Conservation (phyloP, 2,888 invertebrate species). For the Hirtodrosophila trivittata region DNA sequence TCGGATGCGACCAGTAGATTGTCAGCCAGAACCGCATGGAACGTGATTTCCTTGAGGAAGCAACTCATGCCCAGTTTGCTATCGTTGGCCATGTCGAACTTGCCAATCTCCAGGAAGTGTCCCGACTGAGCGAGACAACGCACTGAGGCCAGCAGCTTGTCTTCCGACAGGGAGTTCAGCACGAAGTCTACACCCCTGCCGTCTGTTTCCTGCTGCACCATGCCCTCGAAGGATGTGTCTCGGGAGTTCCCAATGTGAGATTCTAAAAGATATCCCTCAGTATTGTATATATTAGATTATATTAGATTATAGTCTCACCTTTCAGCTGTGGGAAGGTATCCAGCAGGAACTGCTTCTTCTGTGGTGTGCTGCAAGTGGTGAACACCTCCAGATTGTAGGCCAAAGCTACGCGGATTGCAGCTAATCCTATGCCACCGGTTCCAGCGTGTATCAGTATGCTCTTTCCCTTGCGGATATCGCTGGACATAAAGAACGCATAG, state of each 20-base stretch:
- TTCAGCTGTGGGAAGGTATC: conserved; percentile 85
- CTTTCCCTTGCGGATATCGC: conserved; percentile 81
- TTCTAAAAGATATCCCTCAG: conserved; percentile 50
- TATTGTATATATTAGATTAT: neutral
- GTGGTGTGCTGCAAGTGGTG: conserved; percentile 88
- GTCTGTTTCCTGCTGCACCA: conserved; percentile 91
- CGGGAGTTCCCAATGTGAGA: conserved; percentile 94
- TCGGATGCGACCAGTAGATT: conserved; percentile 85
- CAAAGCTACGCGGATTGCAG: conserved; percentile 90
- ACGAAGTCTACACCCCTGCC: conserved; percentile 96
- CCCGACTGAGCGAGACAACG: conserved; percentile 87
- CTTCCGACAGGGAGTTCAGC: conserved; percentile 95
- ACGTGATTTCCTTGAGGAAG: conserved; percentile 89
- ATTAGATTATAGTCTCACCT: conserved; percentile 84
- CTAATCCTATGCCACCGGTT: conserved; percentile 90
- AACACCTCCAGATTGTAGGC: conserved; percentile 87
- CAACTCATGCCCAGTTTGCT: conserved; percentile 87
- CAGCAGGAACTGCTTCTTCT: conserved; percentile 87
- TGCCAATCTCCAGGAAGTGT: conserved; percentile 93
- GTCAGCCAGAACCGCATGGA: conserved; percentile 92
- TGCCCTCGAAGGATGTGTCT: conserved; percentile 93
- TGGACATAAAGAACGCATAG: conserved; percentile 84
- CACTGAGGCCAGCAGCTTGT: conserved; percentile 91
- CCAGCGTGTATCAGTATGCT: conserved; percentile 86
- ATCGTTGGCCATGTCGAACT: conserved; percentile 90